These are phyloP conservation scores for Engystomops pustulosus DNA, from an alignment of 2,113 vertebrate genomes.

Conservation along the genomic window DNA sequence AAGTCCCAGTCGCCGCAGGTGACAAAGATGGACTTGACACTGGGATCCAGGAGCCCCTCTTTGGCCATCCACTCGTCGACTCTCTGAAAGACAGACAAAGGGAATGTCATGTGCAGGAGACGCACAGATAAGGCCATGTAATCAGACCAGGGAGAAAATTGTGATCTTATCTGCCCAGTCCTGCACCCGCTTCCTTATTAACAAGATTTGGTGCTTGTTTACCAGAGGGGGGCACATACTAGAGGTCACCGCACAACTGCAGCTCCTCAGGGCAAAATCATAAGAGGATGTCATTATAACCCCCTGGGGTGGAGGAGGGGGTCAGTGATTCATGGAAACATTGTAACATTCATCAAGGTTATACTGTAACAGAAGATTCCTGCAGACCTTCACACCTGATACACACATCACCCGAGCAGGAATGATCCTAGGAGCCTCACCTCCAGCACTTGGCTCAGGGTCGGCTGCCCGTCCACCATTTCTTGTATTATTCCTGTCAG, in stretches of 20 bases:
- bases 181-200: conserved; percentile 62
- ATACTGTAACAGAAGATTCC: not conserved
- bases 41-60: conserved; percentile 84
- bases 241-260: conserved; percentile 42
- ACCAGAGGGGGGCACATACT: not conserved
- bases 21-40: conserved; percentile 86
- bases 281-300: conserved; percentile 14
- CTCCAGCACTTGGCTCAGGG: conserved; percentile 82
- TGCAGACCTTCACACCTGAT: not conserved
- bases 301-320: not conserved
- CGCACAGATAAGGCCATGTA: conserved; percentile 73
- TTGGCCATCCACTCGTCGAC: conserved; percentile 86
- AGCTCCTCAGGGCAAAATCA: conserved; percentile 34
- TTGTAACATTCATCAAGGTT: conserved; percentile 37
- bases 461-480: conserved; percentile 84
- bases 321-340: not conserved
- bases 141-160: conserved; percentile 74
- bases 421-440: conserved; percentile 69
- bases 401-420: not conserved
- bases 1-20: conserved; percentile 88
- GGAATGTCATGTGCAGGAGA: conserved; percentile 70
- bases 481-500: conserved; percentile 84
- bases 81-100: conserved; percentile 75
- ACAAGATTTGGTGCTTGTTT: conserved; percentile 48
- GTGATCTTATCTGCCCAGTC: conserved; percentile 69